phyloP scores from a whole-genome alignment of 1,140 invertebrate species.

The Ectropis grisescens region DNA sequence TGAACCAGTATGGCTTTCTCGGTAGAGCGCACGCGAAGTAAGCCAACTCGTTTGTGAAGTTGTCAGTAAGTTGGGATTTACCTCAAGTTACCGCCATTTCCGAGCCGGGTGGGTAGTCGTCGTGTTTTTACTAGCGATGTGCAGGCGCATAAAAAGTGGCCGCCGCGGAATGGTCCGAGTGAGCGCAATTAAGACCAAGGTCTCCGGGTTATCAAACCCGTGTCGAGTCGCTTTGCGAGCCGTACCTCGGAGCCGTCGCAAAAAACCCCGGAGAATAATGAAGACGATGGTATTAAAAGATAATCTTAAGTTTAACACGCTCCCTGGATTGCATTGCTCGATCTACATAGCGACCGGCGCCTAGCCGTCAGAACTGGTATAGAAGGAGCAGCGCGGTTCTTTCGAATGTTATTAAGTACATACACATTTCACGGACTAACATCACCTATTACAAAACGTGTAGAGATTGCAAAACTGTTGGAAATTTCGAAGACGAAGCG shows the following conservation, averaged over 20 bases:
- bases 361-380: too few relatives aligned
- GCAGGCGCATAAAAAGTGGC: slow-evolving; percentile 66
- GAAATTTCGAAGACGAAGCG: too few relatives aligned
- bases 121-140: slow-evolving; percentile 64
- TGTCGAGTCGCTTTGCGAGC: slow-evolving; percentile 42
- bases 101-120: slow-evolving; percentile 39
- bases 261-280: slow-evolving; percentile 66
- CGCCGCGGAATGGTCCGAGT: slow-evolving; percentile 60
- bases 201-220: slow-evolving; percentile 67
- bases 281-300: slow-evolving; percentile 66
- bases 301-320: slow-evolving; percentile 57
- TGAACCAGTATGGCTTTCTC: slow-evolving; percentile 38
- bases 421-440: too few relatives aligned
- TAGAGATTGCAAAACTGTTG: too few relatives aligned
- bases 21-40: slow-evolving; percentile 38
- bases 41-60: slow-evolving; percentile 31
- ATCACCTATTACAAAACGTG: too few relatives aligned
- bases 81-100: slow-evolving; percentile 38
- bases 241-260: slow-evolving; percentile 53
- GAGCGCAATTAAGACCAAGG: slow-evolving; percentile 68
- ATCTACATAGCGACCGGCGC: too few relatives aligned
- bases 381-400: too few relatives aligned
- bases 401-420: too few relatives aligned
- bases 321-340: slow-evolving; percentile 54
- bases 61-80: slow-evolving; percentile 23